Base-by-base conservation (phyloP, 2,888 invertebrate genomes). In the Ophonus ardosiacus region DNA sequence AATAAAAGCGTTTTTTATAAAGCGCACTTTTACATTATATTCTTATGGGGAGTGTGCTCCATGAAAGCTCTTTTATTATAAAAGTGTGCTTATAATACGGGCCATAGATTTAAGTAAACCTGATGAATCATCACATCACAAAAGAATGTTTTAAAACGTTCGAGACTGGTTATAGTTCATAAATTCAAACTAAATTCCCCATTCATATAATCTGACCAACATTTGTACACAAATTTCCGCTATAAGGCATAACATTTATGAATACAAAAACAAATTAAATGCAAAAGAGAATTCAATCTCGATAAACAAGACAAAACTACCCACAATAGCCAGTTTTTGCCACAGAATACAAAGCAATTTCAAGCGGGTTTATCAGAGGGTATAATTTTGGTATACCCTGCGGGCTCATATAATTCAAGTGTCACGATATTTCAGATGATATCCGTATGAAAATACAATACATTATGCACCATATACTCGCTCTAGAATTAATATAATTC, bases 251-350 rank as follows among this genome's bases (percentile, higher is more conserved):
- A 51, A 10, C 13, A 51, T 51, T 51, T 51, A 51, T 10, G 6
- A 10, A 51, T 10, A 51, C 43, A 51, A 74, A 17, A 74, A 74
- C 71, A 51, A 74, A 74, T 74, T 74, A 74, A 38, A 74, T 74
- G 40, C 43, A 43, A 74, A 74, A 74, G 15, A 43, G 24, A 68
- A 38, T 43, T 8, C 13, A 40, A 74, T 74, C 71, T 18, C n/a
- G 71, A 74, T 74, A 74, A 43, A 8, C 43, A 68, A 43, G 43
- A 74, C 71, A 74, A 74, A 74, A 74, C 71, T 74, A 74, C 71
- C 17, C 63, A 74, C 71, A 74, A 74, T 74, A 43, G 43, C 71
- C 2, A 74, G 40, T 74, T 74, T 74, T 74, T 74, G 71, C 13
- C 71, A 43, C 40, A 43, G 71, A 74, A 74, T 74, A 18, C 43